Conservation (phyloP, 2,113 vertebrate species). For the pig (Sus scrofa) region DNA sequence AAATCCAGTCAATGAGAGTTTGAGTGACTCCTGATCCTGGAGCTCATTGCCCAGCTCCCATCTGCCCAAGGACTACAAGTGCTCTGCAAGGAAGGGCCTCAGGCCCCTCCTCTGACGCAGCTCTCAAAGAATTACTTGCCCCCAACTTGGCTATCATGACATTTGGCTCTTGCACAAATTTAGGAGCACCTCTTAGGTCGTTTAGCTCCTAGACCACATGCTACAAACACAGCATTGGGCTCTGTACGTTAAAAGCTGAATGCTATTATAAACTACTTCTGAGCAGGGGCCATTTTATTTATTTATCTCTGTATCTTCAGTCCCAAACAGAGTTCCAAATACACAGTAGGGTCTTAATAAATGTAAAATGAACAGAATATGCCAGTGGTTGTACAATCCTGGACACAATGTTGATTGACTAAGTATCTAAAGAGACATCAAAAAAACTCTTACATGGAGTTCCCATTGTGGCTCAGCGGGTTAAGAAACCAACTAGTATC, state of each 20-base stretch:
- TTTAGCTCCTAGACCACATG: slow-evolving; percentile 78
- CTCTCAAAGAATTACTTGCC: background rate
- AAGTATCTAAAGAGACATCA: slow-evolving; percentile 11
- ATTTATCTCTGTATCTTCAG: background rate
- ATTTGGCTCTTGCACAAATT: background rate
- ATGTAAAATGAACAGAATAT: slow-evolving; percentile 18
- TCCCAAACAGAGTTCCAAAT: background rate
- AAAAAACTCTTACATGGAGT: no score
- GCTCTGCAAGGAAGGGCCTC: background rate
- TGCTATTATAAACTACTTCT: slow-evolving; percentile 81
- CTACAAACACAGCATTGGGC: slow-evolving; percentile 76
- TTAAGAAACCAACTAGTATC: no score
- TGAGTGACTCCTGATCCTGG: background rate
- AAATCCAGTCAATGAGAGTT: slow-evolving; percentile 22
- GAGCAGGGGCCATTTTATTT: background rate
- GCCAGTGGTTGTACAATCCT: background rate
- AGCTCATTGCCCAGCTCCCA: background rate
- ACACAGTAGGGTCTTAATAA: background rate
- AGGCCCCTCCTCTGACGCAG: background rate
- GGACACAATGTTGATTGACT: background rate
- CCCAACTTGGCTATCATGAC: background rate
- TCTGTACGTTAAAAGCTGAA: slow-evolving; percentile 73
- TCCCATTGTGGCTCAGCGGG: no score
- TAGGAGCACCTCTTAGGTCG: slow-evolving; percentile 19
- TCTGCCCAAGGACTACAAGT: no score